Evolutionary conservation across 2,113 vertebrate species (phyloP).

Genomic region (Ia io): DNA sequence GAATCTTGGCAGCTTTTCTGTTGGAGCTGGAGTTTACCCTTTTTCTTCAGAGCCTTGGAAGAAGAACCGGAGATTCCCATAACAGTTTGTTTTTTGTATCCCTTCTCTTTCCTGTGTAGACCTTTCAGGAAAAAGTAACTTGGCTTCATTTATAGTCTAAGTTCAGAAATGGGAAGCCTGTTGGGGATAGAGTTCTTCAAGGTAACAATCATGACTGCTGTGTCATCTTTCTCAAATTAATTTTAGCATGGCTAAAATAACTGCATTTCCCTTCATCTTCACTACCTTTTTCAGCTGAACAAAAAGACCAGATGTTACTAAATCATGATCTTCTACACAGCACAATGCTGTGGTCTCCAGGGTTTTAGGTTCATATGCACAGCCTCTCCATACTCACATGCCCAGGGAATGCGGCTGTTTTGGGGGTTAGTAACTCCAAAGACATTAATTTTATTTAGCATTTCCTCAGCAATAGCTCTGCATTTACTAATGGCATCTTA

Average conservation of each 20-base stretch:
- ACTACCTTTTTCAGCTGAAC: slow-evolving; percentile 58
- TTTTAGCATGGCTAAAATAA: slow-evolving; percentile 38
- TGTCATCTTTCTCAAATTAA: slow-evolving; percentile 67
- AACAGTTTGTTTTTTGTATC: not conserved
- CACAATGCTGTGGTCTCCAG: slow-evolving; percentile 61
- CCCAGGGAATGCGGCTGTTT: slow-evolving; percentile 33
- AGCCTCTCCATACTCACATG: slow-evolving; percentile 19
- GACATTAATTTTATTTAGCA: slow-evolving; percentile 74
- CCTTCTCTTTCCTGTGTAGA: not conserved
- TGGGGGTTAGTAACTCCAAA: slow-evolving; percentile 63
- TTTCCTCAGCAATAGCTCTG: slow-evolving; percentile 64
- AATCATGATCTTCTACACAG: slow-evolving; percentile 48
- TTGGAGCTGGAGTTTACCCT: not conserved
- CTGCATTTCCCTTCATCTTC: slow-evolving; percentile 46
- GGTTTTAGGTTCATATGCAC: slow-evolving; percentile 59
- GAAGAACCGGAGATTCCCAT: not conserved
- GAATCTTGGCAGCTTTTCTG: not conserved
- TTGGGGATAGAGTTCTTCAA: slow-evolving; percentile 5
- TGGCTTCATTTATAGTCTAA: not conserved
- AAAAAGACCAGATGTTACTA: slow-evolving; percentile 69
- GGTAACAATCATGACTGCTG: not conserved
- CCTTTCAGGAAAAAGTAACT: not conserved
- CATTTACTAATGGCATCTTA: slow-evolving; percentile 63
- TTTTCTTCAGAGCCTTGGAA: not conserved
- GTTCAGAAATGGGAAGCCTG: not conserved